Evolutionary conservation across 2,888 invertebrate species (phyloP).

Genomic region (Latrodectus elegans): DNA sequence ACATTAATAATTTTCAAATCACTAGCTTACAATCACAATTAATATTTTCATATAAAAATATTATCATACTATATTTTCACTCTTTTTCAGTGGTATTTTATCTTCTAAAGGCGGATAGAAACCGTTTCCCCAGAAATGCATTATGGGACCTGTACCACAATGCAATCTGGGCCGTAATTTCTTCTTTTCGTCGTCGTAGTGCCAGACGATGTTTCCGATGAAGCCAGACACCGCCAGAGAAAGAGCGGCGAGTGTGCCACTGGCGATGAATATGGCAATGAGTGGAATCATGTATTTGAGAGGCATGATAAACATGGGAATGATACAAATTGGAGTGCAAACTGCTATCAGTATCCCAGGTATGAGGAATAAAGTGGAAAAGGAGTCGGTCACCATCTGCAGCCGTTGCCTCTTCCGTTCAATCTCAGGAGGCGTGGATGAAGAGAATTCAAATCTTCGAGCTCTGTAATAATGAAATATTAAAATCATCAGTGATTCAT

Average conservation of each 20-base stretch:
- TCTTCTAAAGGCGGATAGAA: slow-evolving; percentile 21
- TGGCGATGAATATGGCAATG: slow-evolving; percentile 45
- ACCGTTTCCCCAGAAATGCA: slow-evolving; percentile 69
- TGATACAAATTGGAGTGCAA: slow-evolving; percentile 65
- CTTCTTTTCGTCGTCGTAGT: slow-evolving; percentile 55
- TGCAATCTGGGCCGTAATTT: slow-evolving; percentile 54
- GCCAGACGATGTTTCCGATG: slow-evolving; percentile 69
- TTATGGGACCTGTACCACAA: slow-evolving; percentile 63
- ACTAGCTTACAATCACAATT: too few species aligned
- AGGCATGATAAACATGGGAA: slow-evolving; percentile 68
- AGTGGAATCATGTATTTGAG: slow-evolving; percentile 51
- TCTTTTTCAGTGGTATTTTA: background rate
- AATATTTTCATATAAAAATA: background rate
- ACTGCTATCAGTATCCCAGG: slow-evolving; percentile 59
- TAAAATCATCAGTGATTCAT: background rate
- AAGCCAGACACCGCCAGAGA: slow-evolving; percentile 57
- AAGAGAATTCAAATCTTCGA: slow-evolving; percentile 55
- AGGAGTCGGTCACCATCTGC: slow-evolving; percentile 60
- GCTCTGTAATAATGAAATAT: slow-evolving; percentile 11
- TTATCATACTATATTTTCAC: background rate
- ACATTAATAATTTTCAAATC: too few species aligned
- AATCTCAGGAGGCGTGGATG: slow-evolving; percentile 40
- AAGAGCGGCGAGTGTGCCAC: slow-evolving; percentile 27
- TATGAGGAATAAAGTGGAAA: slow-evolving; percentile 61
- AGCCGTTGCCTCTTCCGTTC: slow-evolving; percentile 52